Conservation (phyloP, 2,113 vertebrate genomes). For the Raphicerus campestris region DNA sequence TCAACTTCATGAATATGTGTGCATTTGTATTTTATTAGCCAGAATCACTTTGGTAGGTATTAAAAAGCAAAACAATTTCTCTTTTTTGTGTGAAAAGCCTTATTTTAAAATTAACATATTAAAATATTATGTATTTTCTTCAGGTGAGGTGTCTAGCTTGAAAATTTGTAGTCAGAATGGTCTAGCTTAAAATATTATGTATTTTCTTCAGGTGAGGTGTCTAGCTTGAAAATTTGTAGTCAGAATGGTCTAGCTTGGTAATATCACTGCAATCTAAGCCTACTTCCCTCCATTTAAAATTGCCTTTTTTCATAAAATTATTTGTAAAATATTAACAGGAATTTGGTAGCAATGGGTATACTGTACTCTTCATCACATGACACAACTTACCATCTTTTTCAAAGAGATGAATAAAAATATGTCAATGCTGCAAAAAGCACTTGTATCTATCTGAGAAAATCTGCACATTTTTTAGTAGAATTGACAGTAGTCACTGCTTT, state of each 20-base stretch:
- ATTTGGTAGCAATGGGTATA: not conserved
- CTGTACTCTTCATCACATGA: not conserved
- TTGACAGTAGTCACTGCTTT: not conserved
- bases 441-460: not conserved
- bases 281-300: not conserved
- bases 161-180: not conserved
- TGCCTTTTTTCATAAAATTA: not conserved
- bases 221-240: not conserved
- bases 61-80: not conserved
- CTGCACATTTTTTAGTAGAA: not conserved
- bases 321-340: not conserved
- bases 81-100: not conserved
- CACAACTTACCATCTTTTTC: not conserved
- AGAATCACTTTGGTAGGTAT: not conserved
- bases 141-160: not conserved
- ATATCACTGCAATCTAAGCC: not conserved
- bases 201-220: not conserved
- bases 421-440: not conserved
- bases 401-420: not conserved
- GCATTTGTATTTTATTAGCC: not conserved
- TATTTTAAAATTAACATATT: not conserved
- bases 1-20: not conserved
- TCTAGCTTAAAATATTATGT: not conserved
- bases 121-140: not conserved
- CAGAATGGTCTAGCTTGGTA: not conserved